A percentile compares a stretch with the other conserved stretches of the same genome.
Evolutionary conservation across 2,888 invertebrate species (phyloP).

Genomic region (Fragum fragum): DNA sequence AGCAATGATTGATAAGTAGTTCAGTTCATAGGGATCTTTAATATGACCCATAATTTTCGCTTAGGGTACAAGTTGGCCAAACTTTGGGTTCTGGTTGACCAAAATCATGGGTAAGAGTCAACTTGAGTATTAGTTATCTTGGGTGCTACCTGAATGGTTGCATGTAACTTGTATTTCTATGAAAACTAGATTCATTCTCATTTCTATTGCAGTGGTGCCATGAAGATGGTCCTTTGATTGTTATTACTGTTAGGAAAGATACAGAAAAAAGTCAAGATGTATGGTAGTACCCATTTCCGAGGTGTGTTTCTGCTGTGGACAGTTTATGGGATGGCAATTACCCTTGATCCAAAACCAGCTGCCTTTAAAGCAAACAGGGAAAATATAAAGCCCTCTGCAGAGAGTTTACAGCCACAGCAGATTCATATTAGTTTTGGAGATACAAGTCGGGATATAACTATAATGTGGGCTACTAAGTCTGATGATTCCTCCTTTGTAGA

Average conservation of each 20-base stretch:
- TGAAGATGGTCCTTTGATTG: background rate
- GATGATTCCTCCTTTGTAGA: constrained; percentile 71
- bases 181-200: no score
- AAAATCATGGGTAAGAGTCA: no score
- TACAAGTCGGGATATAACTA: constrained; percentile 67
- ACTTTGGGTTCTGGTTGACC: no score
- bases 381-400: constrained; percentile 40
- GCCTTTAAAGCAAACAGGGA: constrained; percentile 49
- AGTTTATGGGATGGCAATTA: background rate
- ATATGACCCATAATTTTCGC: no score
- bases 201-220: background rate
- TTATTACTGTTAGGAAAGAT: background rate
- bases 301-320: background rate
- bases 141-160: no score
- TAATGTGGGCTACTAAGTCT: constrained; percentile 77
- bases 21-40: no score
- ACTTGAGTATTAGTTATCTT: no score
- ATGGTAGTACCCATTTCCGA: background rate
- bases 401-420: constrained; percentile 72
- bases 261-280: background rate
- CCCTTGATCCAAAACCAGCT: constrained; percentile 1
- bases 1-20: no score
- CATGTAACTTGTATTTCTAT: no score
- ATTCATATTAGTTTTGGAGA: constrained; percentile 79
- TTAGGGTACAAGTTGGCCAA: no score